These are phyloP conservation scores for Cavia porcellus DNA, from an alignment of 2,113 vertebrate species.

Conservation along the genomic window DNA sequence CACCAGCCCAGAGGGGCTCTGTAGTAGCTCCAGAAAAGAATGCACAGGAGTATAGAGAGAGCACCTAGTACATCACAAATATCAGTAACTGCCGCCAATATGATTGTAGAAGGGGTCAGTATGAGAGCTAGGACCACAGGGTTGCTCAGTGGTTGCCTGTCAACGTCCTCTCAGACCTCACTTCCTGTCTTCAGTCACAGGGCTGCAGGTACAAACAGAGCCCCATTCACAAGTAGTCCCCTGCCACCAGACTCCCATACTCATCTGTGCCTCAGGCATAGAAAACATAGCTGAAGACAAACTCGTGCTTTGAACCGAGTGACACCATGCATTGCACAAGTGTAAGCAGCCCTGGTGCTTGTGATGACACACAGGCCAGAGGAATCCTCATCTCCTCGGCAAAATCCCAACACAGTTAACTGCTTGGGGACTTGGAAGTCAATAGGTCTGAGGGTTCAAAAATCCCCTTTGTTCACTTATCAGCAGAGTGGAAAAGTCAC, in stretches of 20 bases:
- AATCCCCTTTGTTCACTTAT: background rate
- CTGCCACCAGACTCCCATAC: background rate
- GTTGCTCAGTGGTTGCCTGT: background rate
- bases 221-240: fast-evolving
- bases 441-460: background rate
- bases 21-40: fast-evolving
- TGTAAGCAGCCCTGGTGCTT: fast-evolving
- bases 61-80: fast-evolving
- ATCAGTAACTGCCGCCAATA: fast-evolving
- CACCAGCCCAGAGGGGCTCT: background rate
- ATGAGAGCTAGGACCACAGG: background rate
- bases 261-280: background rate
- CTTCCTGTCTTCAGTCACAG: background rate
- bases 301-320: background rate
- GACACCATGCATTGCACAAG: background rate
- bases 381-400: background rate
- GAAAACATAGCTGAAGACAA: background rate
- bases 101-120: background rate
- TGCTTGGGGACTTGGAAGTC: background rate
- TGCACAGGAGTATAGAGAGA: fast-evolving
- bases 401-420: background rate
- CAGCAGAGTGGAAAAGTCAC: background rate
- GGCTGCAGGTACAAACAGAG: background rate
- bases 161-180: background rate
- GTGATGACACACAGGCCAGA: background rate